Evolutionary conservation across 2,888 invertebrate genomes (phyloP).

Genomic region (Drymonia ruficornis): DNA sequence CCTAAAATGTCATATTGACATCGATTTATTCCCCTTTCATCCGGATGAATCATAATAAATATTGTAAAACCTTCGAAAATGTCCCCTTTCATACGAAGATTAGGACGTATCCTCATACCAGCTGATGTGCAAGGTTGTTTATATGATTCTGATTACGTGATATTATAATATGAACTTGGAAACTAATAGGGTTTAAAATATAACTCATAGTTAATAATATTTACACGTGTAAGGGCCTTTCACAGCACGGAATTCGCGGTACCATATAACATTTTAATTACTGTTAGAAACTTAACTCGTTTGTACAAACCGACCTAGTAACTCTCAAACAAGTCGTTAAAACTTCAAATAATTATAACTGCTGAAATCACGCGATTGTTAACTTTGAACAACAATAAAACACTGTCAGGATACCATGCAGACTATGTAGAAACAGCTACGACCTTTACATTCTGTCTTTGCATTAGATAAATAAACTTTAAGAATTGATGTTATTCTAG

Average conservation of each 20-base stretch:
- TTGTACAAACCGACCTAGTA: slow-evolving; percentile 21
- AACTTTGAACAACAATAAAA: slow-evolving; percentile 30
- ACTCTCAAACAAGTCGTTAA: slow-evolving; percentile 39
- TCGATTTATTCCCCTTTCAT: too few species aligned
- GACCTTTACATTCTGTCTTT: too few species aligned
- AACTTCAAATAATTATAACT: slow-evolving; percentile 45
- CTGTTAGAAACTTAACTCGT: slow-evolving; percentile 39
- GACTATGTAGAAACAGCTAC: not conserved
- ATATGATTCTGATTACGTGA: too few species aligned
- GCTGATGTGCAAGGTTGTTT: too few species aligned
- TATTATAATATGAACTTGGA: too few species aligned
- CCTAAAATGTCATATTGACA: too few species aligned
- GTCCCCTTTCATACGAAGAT: too few species aligned
- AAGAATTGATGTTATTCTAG: too few species aligned
- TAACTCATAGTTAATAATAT: not conserved
- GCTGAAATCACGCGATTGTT: slow-evolving; percentile 48
- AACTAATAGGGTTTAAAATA: slow-evolving; percentile 6
- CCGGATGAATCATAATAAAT: too few species aligned
- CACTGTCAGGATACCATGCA: slow-evolving; percentile 3
- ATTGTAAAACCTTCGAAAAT: too few species aligned
- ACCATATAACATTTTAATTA: slow-evolving; percentile 34
- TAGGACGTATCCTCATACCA: too few species aligned
- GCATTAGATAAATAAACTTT: too few species aligned
- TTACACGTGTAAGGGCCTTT: not conserved
- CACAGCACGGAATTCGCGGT: slow-evolving; percentile 40